Evolutionary conservation across 2,113 vertebrate genomes (phyloP).

Genomic region (Scortum barcoo): DNA sequence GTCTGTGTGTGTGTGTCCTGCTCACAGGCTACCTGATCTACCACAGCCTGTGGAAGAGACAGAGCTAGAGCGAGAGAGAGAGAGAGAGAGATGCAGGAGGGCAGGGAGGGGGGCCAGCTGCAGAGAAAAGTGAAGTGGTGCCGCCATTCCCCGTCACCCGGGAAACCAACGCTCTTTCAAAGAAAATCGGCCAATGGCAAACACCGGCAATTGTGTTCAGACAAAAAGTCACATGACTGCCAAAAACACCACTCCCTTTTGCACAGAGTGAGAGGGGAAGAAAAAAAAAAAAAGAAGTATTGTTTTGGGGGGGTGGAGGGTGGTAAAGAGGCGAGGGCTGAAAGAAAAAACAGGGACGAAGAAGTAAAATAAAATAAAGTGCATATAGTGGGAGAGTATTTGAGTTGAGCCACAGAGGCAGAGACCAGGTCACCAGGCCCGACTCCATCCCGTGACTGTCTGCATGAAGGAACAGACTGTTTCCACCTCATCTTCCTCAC

Average conservation of each 20-base stretch:
- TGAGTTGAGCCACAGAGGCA: neutral
- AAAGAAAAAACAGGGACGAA: conserved; percentile 10
- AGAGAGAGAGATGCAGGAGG: conserved; percentile 43
- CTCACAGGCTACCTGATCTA: conserved; percentile 71
- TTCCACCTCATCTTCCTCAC: conserved; percentile 29
- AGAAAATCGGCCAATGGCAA: conserved; percentile 84
- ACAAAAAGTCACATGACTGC: conserved; percentile 86
- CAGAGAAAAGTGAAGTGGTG: conserved; percentile 82
- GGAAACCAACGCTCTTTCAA: conserved; percentile 87
- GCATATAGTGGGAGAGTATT: neutral
- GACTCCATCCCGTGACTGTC: neutral
- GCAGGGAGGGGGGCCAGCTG: conserved; percentile 60
- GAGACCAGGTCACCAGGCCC: conserved; percentile 15
- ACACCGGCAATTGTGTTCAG: conserved; percentile 83
- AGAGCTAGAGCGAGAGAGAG: conserved; percentile 36
- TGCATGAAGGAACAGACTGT: conserved; percentile 27
- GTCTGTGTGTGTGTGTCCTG: conserved; percentile 45
- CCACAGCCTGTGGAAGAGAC: conserved; percentile 62
- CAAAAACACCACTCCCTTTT: conserved; percentile 75
- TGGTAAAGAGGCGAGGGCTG: neutral
- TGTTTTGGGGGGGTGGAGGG: neutral
- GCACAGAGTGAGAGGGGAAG: conserved; percentile 47
- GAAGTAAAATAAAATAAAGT: neutral
- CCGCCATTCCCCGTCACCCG: conserved; percentile 84
- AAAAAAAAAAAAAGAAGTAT: conserved; percentile 25